phyloP scores from a whole-genome alignment of 2,888 invertebrate species.

The Cancer borealis region DNA sequence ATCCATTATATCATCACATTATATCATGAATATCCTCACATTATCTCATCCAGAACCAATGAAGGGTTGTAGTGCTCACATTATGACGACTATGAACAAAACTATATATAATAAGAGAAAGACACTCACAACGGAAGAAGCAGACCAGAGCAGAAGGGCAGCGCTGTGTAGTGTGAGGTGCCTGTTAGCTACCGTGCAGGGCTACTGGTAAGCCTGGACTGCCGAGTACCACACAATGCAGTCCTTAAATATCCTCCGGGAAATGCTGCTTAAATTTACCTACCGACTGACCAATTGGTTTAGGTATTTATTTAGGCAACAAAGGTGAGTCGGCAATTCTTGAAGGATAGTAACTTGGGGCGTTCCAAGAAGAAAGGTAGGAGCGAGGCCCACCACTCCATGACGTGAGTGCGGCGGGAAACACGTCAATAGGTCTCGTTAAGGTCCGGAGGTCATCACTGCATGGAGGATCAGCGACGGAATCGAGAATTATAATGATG shows the following conservation, averaged over 20 bases:
- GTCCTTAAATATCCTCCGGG: not conserved
- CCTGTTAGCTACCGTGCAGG: conserved; percentile 9
- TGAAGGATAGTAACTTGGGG: conserved; percentile 7
- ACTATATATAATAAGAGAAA: not conserved
- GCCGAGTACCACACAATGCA: not conserved
- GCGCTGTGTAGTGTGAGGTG: not conserved
- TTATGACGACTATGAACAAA: not conserved
- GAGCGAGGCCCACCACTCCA: not conserved
- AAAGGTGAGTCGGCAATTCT: not conserved
- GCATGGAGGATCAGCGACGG: not conserved
- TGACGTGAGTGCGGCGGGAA: not conserved
- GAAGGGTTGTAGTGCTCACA: not conserved
- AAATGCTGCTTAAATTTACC: conserved; percentile 3
- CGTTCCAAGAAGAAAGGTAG: not conserved
- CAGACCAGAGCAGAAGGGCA: not conserved
- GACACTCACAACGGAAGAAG: not conserved
- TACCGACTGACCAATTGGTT: not conserved
- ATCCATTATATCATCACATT: not conserved
- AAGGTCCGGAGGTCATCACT: not conserved
- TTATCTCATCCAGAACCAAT: not conserved
- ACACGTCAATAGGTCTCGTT: not conserved
- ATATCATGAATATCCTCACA: not conserved
- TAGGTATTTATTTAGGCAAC: conserved; percentile 27
- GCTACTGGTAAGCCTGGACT: not conserved
- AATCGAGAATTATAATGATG: not conserved